Conservation (phyloP, 2,888 invertebrate species). For the Blomia tropicalis region DNA sequence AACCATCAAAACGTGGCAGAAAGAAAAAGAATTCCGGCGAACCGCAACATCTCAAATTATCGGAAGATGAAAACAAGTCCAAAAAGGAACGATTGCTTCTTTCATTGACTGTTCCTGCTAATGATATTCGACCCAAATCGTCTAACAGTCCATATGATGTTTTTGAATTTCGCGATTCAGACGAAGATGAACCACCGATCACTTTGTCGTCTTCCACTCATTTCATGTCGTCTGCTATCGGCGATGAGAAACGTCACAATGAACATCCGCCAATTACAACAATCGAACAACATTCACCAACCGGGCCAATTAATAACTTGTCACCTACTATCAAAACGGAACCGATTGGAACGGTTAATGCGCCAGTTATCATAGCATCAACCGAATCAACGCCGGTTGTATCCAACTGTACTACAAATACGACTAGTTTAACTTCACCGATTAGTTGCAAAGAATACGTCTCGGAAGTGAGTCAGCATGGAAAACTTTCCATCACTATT, state of each 20-base stretch:
- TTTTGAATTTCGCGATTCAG: conserved; percentile 76
- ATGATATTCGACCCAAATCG: conserved; percentile 21
- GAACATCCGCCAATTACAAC: conserved; percentile 25
- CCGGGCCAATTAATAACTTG: no score
- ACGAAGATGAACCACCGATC: conserved; percentile 49
- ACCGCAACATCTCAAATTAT: conserved; percentile 5
- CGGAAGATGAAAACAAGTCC: background rate
- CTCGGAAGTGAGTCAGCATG: conserved; percentile 29
- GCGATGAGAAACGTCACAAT: background rate
- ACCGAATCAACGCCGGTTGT: background rate
- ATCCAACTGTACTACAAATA: background rate
- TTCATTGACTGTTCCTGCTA: conserved; percentile 13
- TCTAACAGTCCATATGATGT: conserved; percentile 50
- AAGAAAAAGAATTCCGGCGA: conserved; percentile 31
- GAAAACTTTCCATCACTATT: conserved; percentile 30
- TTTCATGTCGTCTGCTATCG: background rate
- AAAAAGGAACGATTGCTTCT: conserved; percentile 17
- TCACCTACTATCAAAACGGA: background rate
- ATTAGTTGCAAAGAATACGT: conserved; percentile 26
- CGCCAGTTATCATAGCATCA: no score
- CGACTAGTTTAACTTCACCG: background rate
- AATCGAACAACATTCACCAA: no score
- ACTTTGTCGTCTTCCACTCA: conserved; percentile 16
- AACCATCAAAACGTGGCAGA: conserved; percentile 23
- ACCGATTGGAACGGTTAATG: background rate